These are phyloP conservation scores for Dascyllus trimaculatus DNA, from an alignment of 2,113 vertebrate genomes.

Conservation along the genomic window DNA sequence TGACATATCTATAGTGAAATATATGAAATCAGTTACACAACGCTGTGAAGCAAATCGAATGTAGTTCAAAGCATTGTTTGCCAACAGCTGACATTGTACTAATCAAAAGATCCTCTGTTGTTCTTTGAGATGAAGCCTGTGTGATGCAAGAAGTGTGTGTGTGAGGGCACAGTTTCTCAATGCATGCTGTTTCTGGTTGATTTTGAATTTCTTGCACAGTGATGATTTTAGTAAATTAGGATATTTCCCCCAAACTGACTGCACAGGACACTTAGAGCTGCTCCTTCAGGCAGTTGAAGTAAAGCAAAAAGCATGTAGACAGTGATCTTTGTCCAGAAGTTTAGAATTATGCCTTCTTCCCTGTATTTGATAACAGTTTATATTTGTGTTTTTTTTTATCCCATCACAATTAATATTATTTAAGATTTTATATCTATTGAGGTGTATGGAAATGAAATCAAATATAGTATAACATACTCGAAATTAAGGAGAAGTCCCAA, in stretches of 20 bases:
- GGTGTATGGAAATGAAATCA: too few relatives aligned
- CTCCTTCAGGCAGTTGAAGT: background rate
- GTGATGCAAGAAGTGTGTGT: constrained; percentile 20
- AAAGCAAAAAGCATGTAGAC: background rate
- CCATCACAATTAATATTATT: too few relatives aligned
- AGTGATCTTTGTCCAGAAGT: background rate
- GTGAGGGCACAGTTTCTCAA: background rate
- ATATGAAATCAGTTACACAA: background rate
- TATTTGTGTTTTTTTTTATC: too few relatives aligned
- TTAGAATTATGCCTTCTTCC: background rate
- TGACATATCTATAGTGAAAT: background rate
- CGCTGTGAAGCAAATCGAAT: background rate
- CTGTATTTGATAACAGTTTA: background rate
- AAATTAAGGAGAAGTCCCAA: too few relatives aligned
- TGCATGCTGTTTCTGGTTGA: background rate
- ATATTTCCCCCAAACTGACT: background rate
- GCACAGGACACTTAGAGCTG: background rate
- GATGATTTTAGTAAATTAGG: background rate
- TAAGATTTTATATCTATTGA: too few relatives aligned
- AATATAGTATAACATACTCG: too few relatives aligned
- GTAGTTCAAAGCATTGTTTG: constrained; percentile 14
- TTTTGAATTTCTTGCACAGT: background rate
- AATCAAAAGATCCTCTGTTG: constrained; percentile 18
- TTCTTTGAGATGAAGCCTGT: constrained; percentile 22
- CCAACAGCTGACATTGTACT: constrained; percentile 26